Conservation (phyloP, 64 coral and sea anemone species). For the Cladopsammia gracilis region DNA sequence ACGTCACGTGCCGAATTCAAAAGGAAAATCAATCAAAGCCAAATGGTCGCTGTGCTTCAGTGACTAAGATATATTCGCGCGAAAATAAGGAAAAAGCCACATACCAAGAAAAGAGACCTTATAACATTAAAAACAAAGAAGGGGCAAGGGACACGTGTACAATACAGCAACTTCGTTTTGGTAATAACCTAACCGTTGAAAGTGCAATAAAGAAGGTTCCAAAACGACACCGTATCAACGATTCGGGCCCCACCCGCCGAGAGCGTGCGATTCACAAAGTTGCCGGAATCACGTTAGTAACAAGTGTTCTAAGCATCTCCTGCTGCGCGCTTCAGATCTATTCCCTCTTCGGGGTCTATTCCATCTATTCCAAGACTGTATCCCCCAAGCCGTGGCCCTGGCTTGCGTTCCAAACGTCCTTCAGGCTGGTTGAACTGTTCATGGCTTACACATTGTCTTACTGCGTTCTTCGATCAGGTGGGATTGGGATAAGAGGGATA, state of each 20-base stretch:
- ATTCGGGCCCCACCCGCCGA: neutral
- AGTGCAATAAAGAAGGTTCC: neutral
- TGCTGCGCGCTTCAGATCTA: slow-evolving; percentile 27
- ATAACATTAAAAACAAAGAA: neutral
- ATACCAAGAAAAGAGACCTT: neutral
- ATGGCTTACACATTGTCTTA: slow-evolving; percentile 56
- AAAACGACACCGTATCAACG: neutral
- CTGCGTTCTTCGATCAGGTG: slow-evolving; percentile 37
- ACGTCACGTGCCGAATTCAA: neutral
- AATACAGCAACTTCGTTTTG: neutral
- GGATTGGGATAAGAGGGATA: neutral
- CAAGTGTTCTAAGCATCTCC: slow-evolving; percentile 14
- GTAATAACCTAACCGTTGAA: neutral
- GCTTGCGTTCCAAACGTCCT: slow-evolving; percentile 70
- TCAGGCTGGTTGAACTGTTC: slow-evolving; percentile 61
- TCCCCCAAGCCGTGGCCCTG: slow-evolving; percentile 73
- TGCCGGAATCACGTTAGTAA: slow-evolving; percentile 8
- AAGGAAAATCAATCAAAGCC: neutral
- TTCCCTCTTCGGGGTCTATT: slow-evolving; percentile 33
- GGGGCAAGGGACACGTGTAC: neutral
- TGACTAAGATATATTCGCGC: neutral
- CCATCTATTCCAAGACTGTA: neutral
- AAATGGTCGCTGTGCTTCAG: neutral
- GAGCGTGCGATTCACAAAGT: slow-evolving; percentile 17
- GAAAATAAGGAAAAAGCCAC: neutral